Conservation (phyloP, 30 jellyfish, hydroid and myxozoan genomes). For the Pseudorhiza aurosa region DNA sequence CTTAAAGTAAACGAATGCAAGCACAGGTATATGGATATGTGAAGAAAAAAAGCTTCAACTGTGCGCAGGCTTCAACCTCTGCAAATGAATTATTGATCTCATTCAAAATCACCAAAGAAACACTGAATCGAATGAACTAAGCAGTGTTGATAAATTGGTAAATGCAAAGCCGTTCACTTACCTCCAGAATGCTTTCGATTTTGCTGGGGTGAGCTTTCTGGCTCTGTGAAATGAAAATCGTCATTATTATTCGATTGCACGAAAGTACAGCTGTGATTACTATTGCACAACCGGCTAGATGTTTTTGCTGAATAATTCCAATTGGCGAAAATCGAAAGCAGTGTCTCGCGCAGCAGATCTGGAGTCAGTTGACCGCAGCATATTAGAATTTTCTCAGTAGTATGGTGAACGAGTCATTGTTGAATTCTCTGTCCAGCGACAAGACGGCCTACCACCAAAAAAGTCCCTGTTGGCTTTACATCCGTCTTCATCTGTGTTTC, state of each 20-base stretch:
- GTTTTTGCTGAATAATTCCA: not conserved
- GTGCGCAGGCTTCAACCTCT: too few species aligned
- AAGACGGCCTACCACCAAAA: not conserved
- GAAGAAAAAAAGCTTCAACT: too few species aligned
- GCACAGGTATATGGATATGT: too few species aligned
- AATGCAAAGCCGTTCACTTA: too few species aligned
- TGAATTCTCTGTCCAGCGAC: not conserved
- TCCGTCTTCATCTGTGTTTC: not conserved
- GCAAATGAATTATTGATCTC: not conserved
- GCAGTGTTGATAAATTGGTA: too few species aligned
- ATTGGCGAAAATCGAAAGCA: too few species aligned
- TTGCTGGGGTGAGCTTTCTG: slow-evolving; percentile 64
- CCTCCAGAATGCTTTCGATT: slow-evolving; percentile 81
- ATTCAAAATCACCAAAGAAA: not conserved
- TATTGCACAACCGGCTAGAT: not conserved
- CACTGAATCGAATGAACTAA: too few species aligned
- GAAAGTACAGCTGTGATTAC: not conserved
- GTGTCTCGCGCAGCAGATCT: too few species aligned
- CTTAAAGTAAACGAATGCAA: too few species aligned
- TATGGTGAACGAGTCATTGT: too few species aligned
- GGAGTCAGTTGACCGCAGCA: too few species aligned
- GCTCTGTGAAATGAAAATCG: slow-evolving; percentile 59
- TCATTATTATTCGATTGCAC: slow-evolving; percentile 16
- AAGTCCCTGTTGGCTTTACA: not conserved
- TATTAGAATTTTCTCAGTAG: too few species aligned